Conservation (phyloP, 1,140 invertebrate genomes). For the Propsilocerus akamusi region DNA sequence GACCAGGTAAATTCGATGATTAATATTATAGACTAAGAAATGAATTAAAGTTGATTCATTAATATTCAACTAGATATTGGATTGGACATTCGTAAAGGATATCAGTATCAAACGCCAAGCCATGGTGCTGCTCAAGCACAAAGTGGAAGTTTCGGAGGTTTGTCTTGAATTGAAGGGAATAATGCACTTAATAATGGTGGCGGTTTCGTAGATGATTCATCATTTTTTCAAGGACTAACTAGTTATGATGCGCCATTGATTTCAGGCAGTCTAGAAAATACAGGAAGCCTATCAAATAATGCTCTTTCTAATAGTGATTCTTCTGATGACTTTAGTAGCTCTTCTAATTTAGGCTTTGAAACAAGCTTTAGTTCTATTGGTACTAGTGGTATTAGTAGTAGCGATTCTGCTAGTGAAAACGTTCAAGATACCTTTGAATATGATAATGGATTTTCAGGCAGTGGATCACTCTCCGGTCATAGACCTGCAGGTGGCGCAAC, state of each 20-base stretch:
- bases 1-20: not conserved
- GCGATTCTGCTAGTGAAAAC: slow-evolving; percentile 4
- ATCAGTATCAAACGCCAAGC: not conserved
- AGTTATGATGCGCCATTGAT: not conserved
- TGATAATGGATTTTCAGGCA: slow-evolving; percentile 22
- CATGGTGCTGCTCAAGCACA: not conserved
- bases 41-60: not conserved
- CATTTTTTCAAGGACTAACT: not conserved
- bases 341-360: too few relatives aligned
- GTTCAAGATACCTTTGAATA: slow-evolving; percentile 7
- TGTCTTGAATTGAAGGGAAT: not conserved
- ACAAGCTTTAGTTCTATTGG: slow-evolving; percentile 12
- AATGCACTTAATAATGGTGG: not conserved
- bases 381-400: slow-evolving; percentile 11
- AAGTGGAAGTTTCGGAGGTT: not conserved
- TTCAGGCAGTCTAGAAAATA: too few relatives aligned
- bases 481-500: slow-evolving; percentile 13
- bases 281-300: too few relatives aligned
- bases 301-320: too few relatives aligned
- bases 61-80: not conserved
- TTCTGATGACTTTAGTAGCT: too few relatives aligned
- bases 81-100: too few relatives aligned
- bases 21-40: not conserved
- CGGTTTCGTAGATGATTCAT: not conserved
- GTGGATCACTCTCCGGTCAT: slow-evolving; percentile 22